phyloP scores from a whole-genome alignment of 2,113 vertebrate genomes.

The Leptosomus discolor region DNA sequence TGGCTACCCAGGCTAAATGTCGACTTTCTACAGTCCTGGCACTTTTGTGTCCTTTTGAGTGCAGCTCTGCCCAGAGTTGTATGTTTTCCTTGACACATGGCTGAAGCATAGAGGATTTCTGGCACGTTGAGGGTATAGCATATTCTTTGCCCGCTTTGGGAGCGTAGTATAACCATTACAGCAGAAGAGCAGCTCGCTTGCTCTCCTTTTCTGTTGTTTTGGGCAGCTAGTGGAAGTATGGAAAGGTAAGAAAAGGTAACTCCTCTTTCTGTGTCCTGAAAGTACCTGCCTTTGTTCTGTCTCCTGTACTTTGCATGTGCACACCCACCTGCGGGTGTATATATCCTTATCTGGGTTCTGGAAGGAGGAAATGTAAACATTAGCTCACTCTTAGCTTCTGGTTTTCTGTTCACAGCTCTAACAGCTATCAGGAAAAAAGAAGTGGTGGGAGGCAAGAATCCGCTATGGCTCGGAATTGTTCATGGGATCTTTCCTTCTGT shows the following conservation, averaged over 20 bases:
- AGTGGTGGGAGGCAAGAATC: not conserved
- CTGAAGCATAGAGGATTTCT: not conserved
- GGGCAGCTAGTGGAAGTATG: not conserved
- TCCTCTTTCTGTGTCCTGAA: not conserved
- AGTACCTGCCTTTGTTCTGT: not conserved
- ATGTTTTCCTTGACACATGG: not conserved
- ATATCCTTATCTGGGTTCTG: not conserved
- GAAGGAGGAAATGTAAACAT: not conserved
- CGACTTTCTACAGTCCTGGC: not conserved
- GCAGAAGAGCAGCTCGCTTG: not conserved
- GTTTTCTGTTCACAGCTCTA: not conserved
- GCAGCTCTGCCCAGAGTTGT: not conserved
- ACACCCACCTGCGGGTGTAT: not conserved
- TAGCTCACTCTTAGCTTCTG: not conserved
- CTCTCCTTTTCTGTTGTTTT: not conserved
- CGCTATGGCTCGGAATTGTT: not conserved
- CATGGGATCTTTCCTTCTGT: not conserved
- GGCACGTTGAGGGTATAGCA: accelerated
- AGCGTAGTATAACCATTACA: not conserved
- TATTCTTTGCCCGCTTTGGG: not conserved
- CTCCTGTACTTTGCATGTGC: not conserved
- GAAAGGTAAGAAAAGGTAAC: not conserved
- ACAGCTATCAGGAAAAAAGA: not conserved
- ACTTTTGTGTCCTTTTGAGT: not conserved
- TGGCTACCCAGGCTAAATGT: not conserved